These are phyloP conservation scores for Siniperca undulata DNA, from an alignment of 2,797 vertebrate genomes.

Conservation along the genomic window DNA sequence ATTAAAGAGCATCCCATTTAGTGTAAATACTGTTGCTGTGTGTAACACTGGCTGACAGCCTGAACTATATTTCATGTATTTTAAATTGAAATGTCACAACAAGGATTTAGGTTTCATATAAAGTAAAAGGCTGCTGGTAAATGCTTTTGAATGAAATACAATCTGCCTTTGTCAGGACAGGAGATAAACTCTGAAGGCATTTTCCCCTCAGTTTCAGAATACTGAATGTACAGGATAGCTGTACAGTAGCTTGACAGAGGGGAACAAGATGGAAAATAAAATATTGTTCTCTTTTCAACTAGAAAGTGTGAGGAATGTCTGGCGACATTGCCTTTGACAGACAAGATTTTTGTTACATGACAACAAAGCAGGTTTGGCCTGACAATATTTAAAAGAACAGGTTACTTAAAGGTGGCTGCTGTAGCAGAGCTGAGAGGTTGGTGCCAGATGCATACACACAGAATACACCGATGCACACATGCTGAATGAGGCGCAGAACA, in stretches of 20 bases:
- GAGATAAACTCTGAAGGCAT: conserved; percentile 12
- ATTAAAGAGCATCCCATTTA: conserved; percentile 34
- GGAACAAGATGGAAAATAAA: background rate
- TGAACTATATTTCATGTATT: conserved; percentile 21
- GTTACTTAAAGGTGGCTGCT: background rate
- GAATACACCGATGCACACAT: background rate
- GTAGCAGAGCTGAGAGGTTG: conserved; percentile 3
- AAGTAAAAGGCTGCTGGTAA: conserved; percentile 22
- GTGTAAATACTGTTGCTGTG: background rate
- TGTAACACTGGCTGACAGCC: conserved; percentile 8
- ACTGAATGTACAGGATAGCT: background rate
- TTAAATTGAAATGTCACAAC: conserved; percentile 59
- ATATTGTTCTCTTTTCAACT: background rate
- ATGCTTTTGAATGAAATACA: conserved; percentile 33
- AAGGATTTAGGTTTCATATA: conserved; percentile 41
- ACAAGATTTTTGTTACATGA: conserved; percentile 18
- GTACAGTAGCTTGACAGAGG: background rate
- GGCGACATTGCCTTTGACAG: background rate
- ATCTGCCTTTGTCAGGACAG: conserved; percentile 7
- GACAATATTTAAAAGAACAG: background rate
- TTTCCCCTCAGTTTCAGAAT: background rate
- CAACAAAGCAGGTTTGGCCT: background rate
- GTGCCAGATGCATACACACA: background rate
- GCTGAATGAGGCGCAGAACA: background rate
- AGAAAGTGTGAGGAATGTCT: background rate